These are phyloP conservation scores for Rhinoraja longicauda DNA, from an alignment of 2,797 vertebrate species.

Conservation along the genomic window DNA sequence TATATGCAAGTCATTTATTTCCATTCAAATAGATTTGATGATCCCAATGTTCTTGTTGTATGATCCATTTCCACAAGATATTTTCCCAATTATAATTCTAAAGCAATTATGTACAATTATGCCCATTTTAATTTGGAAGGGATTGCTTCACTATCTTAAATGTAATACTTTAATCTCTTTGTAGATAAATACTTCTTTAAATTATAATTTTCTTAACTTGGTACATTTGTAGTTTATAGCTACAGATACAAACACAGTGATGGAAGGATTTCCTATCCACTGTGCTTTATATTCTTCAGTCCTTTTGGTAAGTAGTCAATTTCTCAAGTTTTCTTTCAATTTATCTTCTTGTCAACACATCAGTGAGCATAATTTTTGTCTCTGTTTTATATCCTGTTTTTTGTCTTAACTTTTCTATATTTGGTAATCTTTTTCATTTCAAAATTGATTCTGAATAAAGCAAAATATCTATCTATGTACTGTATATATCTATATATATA, in stretches of 20 bases:
- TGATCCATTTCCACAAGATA: not conserved
- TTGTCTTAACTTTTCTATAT: not conserved
- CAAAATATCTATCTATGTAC: not conserved
- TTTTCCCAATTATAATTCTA: not conserved
- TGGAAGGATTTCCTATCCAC: constrained; percentile 29
- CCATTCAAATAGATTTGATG: not conserved
- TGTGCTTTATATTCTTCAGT: constrained; percentile 23
- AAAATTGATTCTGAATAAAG: not conserved
- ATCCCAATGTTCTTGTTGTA: not conserved
- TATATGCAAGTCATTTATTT: not conserved
- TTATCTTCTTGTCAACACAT: not conserved
- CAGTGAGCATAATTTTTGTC: not conserved
- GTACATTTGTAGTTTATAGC: constrained; percentile 31
- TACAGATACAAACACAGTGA: constrained; percentile 31
- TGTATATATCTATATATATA: too few relatives aligned
- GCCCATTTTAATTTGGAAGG: not conserved
- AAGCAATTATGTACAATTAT: not conserved
- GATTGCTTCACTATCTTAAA: not conserved
- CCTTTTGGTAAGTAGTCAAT: constrained; percentile 15
- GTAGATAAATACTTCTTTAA: not conserved
- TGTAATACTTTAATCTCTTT: not conserved
- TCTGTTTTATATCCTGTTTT: not conserved
- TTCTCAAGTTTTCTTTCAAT: not conserved
- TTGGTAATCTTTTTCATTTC: not conserved
- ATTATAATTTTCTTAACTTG: constrained; percentile 24